Evolutionary conservation across 2,797 vertebrate genomes (phyloP).

Genomic region (Onychomys leucogaster): DNA sequence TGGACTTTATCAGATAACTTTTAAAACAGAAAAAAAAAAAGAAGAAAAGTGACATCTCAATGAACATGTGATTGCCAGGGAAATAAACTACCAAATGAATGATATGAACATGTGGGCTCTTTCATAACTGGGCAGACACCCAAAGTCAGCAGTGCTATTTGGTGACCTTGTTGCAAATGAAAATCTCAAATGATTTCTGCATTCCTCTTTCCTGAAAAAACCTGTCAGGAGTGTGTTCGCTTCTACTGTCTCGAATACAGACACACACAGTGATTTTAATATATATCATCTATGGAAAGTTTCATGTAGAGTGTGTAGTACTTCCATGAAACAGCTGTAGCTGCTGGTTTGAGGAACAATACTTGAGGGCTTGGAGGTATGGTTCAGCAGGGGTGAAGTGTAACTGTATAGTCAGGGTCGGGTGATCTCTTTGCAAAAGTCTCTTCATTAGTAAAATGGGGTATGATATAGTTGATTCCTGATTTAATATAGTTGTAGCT

Average conservation of each 20-base stretch:
- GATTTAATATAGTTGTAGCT: neutral
- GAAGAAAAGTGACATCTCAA: neutral
- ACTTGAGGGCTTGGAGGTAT: neutral
- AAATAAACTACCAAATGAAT: slow-evolving; percentile 25
- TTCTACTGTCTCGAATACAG: slow-evolving; percentile 27
- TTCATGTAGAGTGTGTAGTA: neutral
- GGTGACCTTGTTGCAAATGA: neutral
- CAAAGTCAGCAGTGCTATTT: neutral
- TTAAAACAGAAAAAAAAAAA: slow-evolving; percentile 48
- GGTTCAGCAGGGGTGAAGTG: neutral
- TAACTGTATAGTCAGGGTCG: neutral
- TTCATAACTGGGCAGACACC: neutral
- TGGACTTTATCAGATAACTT: slow-evolving; percentile 27
- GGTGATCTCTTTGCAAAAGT: neutral
- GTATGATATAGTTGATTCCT: neutral
- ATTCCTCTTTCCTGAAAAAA: slow-evolving; percentile 39
- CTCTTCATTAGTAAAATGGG: neutral
- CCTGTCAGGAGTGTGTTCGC: neutral
- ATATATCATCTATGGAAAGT: no score
- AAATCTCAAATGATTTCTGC: neutral
- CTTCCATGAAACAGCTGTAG: neutral
- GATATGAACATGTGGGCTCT: neutral
- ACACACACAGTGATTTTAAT: neutral
- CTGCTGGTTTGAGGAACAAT: neutral
- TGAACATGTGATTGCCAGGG: neutral